Conservation (phyloP, 1,140 invertebrate species). For the Drosophila trapezifrons region DNA sequence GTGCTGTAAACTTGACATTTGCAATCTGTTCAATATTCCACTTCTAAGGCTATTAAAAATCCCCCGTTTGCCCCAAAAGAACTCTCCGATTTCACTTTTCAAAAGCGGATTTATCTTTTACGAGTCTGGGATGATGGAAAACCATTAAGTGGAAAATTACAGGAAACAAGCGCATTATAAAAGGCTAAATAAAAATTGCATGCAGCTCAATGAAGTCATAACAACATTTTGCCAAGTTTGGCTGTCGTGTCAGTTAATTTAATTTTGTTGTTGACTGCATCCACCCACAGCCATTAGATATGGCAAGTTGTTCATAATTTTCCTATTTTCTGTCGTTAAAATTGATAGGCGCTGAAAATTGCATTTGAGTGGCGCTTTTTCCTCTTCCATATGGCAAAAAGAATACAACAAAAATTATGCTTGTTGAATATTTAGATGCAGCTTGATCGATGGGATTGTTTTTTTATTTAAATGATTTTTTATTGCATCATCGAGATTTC, state of each 20-base stretch:
- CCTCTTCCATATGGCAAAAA: conserved; percentile 1
- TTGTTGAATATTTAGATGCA: neutral
- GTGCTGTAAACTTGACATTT: conserved; percentile 49
- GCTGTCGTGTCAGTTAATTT: conserved; percentile 42
- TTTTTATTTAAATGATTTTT: neutral
- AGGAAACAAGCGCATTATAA: conserved; percentile 30
- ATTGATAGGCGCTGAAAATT: conserved; percentile 20
- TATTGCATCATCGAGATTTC: neutral
- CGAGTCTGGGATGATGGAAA: conserved; percentile 30
- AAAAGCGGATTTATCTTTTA: conserved; percentile 30
- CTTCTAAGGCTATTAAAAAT: conserved; percentile 13
- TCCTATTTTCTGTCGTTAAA: conserved; percentile 19
- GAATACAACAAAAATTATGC: neutral
- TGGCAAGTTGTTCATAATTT: conserved; percentile 50
- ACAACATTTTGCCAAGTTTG: conserved; percentile 47
- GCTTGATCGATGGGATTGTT: neutral
- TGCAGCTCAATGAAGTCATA: conserved; percentile 62
- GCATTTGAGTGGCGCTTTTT: conserved; percentile 3
- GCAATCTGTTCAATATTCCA: conserved; percentile 42
- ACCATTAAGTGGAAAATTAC: conserved; percentile 68
- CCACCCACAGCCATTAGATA: conserved; percentile 67
- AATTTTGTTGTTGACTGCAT: conserved; percentile 46
- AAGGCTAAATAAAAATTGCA: conserved; percentile 52
- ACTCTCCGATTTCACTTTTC: conserved; percentile 35
- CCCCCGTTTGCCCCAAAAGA: conserved; percentile 6